Percentiles rank a stretch among this genome's conserved stretches.
Evolutionary conservation across 2,113 vertebrate species (phyloP).

Genomic region (Porphyrio hochstetteri): DNA sequence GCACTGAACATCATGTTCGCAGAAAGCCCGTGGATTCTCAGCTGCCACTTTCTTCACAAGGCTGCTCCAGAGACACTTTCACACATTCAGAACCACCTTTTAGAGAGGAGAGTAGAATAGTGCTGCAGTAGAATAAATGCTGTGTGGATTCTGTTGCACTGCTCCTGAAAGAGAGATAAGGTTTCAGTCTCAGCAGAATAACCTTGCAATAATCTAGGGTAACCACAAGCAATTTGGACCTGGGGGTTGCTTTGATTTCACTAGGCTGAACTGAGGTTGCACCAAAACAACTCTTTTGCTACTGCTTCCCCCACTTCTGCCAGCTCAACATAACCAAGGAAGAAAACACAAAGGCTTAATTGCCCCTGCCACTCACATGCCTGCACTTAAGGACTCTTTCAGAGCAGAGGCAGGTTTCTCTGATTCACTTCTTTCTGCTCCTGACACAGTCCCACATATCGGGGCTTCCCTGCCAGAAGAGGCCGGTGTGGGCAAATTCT

Average conservation of each 20-base stretch:
- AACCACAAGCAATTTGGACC: background rate
- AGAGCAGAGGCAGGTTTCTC: background rate
- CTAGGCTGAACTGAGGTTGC: background rate
- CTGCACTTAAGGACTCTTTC: background rate
- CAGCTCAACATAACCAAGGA: background rate
- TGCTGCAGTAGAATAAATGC: background rate
- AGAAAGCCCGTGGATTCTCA: background rate
- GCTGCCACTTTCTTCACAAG: background rate
- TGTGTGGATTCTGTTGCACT: background rate
- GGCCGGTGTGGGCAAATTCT: background rate
- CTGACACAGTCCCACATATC: background rate
- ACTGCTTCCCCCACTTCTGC: background rate
- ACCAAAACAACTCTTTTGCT: background rate
- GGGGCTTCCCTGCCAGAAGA: background rate
- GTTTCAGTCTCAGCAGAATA: background rate
- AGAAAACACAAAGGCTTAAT: background rate
- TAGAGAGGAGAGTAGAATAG: background rate
- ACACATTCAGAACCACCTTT: background rate
- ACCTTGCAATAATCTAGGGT: background rate
- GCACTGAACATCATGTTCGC: background rate
- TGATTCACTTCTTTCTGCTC: background rate
- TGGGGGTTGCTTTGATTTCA: background rate
- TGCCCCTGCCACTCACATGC: background rate
- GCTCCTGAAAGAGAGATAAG: background rate
- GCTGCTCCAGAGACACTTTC: background rate